A percentile compares a stretch with the other conserved stretches of the same genome.
Conservation (phyloP, 2,888 invertebrate species). For the Drosophila yooni region DNA sequence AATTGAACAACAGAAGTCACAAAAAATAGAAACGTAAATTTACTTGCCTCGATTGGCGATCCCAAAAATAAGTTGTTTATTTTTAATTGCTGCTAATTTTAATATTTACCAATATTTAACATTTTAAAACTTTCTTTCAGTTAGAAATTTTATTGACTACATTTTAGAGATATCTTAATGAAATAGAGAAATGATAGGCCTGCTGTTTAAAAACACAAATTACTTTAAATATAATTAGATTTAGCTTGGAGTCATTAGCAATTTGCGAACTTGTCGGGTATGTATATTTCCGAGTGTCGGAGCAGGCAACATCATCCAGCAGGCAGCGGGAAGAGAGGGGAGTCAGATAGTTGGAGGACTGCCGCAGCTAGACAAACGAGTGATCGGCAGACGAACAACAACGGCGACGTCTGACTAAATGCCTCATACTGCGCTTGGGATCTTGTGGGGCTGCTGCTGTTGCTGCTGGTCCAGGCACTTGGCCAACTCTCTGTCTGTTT, state of each 20-base stretch:
- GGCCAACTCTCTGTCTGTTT: slow-evolving; percentile 51
- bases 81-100: not conserved
- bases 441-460: slow-evolving; percentile 52
- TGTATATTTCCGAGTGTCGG: slow-evolving; percentile 7
- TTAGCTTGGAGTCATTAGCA: not conserved
- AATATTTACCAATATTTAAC: not conserved
- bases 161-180: not conserved
- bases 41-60: not conserved
- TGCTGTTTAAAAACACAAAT: not conserved
- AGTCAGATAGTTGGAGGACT: slow-evolving; percentile 34
- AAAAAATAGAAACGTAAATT: not conserved
- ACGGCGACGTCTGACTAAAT: slow-evolving; percentile 77
- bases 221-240: not conserved
- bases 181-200: not conserved
- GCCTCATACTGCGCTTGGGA: slow-evolving; percentile 77
- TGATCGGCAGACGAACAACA: slow-evolving; percentile 78
- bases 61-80: not conserved
- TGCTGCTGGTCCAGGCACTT: slow-evolving; percentile 42
- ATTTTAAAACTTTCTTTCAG: not conserved
- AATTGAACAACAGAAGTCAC: not conserved
- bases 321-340: not conserved
- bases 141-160: not conserved
- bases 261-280: not conserved
- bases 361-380: slow-evolving; percentile 76
- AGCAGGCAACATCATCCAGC: slow-evolving; percentile 15